Percentiles rank a stretch among this genome's conserved stretches.
phyloP scores from a whole-genome alignment of 2,888 invertebrate genomes.

The Elysia crispata region DNA sequence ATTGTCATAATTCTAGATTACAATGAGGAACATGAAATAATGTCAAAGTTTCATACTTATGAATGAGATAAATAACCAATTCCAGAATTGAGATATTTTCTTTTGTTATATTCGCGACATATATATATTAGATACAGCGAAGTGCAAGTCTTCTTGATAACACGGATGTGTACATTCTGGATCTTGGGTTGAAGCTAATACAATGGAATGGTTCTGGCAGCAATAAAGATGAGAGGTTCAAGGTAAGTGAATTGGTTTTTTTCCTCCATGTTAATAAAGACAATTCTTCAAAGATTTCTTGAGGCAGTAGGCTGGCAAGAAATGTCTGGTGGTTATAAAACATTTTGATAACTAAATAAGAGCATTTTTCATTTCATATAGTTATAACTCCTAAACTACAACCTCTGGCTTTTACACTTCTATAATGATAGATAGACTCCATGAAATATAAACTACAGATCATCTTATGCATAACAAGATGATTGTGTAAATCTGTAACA shows the following conservation, averaged over 20 bases:
- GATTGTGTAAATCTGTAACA: no score
- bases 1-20: no score
- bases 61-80: not conserved
- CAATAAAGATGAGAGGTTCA: conserved; percentile 74
- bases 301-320: no score
- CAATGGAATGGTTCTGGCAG: conserved; percentile 74
- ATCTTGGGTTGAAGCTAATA: conserved; percentile 67
- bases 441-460: no score
- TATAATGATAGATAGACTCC: no score
- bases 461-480: no score
- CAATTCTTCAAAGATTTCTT: no score
- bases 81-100: not conserved
- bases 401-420: no score
- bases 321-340: no score
- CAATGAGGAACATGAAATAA: not conserved
- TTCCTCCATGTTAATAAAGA: not conserved
- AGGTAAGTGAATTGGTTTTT: conserved; percentile 54
- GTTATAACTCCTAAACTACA: no score
- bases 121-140: conserved; percentile 51
- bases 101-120: not conserved
- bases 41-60: not conserved
- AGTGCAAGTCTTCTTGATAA: conserved; percentile 58
- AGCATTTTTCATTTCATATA: no score
- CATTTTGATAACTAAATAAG: no score
- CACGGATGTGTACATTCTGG: conserved; percentile 75